These are phyloP conservation scores for Zaprionus davidi DNA, from an alignment of 1,140 invertebrate genomes.

Conservation along the genomic window DNA sequence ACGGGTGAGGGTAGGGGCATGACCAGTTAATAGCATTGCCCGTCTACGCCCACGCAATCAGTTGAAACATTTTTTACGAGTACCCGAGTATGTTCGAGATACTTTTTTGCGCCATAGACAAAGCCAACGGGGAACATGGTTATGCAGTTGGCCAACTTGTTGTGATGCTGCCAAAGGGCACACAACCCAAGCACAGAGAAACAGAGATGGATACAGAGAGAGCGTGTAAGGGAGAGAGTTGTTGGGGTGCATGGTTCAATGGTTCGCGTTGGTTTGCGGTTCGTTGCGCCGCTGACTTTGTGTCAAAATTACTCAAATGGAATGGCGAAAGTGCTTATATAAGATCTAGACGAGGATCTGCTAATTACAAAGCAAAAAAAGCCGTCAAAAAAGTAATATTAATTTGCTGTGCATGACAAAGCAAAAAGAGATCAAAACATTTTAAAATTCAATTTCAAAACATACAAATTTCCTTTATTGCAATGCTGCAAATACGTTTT, in stretches of 20 bases:
- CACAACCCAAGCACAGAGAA: conserved; percentile 6
- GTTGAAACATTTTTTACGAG: conserved; percentile 47
- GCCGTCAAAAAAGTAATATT: background rate
- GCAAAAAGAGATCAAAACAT: background rate
- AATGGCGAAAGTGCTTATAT: conserved; percentile 34
- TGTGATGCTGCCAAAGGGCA: conserved; percentile 39
- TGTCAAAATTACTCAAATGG: conserved; percentile 40
- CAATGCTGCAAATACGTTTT: background rate
- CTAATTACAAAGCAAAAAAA: background rate
- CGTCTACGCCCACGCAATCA: conserved; percentile 61
- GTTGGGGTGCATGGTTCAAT: conserved; percentile 23
- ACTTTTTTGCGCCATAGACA: conserved; percentile 28
- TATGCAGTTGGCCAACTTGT: conserved; percentile 48
- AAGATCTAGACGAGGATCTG: conserved; percentile 8
- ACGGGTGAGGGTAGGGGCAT: conserved; percentile 11
- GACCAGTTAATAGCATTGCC: conserved; percentile 59
- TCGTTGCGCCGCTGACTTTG: conserved; percentile 23
- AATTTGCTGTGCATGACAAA: background rate
- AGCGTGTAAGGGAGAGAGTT: background rate
- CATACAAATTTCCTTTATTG: background rate
- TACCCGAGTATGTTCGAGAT: conserved; percentile 14
- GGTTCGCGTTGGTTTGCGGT: conserved; percentile 21
- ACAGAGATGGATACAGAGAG: background rate
- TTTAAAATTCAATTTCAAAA: background rate
- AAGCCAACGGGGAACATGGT: conserved; percentile 32